Evolutionary conservation across 2,113 vertebrate species (phyloP), one percentile per base, ranked within the genome.

Genomic region (Urocolius indicus): DNA sequence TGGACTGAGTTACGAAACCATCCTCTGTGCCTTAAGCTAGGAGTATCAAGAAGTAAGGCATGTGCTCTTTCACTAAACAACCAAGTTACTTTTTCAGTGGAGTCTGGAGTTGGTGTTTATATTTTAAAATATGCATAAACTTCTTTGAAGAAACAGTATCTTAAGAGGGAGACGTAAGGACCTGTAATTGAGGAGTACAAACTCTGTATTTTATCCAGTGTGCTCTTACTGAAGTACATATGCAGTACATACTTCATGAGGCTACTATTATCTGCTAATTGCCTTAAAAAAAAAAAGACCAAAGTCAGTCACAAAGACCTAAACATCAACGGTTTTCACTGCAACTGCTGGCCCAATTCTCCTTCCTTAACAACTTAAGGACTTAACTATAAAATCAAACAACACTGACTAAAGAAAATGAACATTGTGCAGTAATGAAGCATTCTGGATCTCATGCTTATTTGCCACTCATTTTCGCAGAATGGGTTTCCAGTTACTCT

Each of bases 1-100:
- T 85, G 91, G 96, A 94, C 80, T 22, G 30, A 72, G 94, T 97
- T 97, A 97, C 86, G 97, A 97, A 97, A 98, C 89, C 59, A 89
- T 69, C 92, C 93, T 93, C 88, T 66, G 58, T 76, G 93, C 95
- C 84, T 75, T 90, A 81, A 94, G 63, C 61, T 45, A 72, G 67
- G 76, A 78, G 79, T 74, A 89, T 49, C 46, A 59, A 17, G 36
- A 88, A 66, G 94, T 3, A 59, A 63, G 72, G 59, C 74, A 79
- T 51, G 52, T 81, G 89, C 61, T 86, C 80, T 80, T 93, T 79
- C 76, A 83, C 43, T 72, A 57, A 81, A 95, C 52, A 43, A 62
- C 29, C 36, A 16, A 5, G 49, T 65, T 79, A 49, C 29, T 59
- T 80, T 51, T 73, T 82, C 58, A 51, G 38, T 22, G 27, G 34